These are phyloP conservation scores for Corythaixoides concolor DNA, from an alignment of 2,113 vertebrate genomes.

Conservation along the genomic window DNA sequence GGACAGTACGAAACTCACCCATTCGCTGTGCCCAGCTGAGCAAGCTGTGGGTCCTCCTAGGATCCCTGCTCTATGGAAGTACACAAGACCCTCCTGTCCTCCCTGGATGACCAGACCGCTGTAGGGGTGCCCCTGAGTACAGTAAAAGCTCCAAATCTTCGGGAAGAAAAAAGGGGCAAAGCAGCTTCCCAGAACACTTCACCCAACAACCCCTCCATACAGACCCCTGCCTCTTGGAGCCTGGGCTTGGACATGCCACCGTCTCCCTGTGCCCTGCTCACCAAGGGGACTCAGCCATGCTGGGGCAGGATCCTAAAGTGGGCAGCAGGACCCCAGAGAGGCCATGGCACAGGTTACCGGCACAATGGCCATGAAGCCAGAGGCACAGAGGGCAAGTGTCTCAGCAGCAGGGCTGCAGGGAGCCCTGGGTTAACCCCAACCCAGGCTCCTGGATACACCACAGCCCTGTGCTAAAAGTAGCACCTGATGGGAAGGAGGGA, in stretches of 20 bases:
- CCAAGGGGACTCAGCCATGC: accelerated
- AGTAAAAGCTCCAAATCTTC: not conserved
- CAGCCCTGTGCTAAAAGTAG: conserved; percentile 1
- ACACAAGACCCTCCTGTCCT: not conserved
- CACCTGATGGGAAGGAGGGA: conserved; percentile 44
- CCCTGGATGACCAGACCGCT: not conserved
- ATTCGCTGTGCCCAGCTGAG: not conserved
- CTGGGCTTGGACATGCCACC: accelerated
- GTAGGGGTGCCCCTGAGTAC: not conserved
- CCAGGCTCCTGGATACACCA: not conserved
- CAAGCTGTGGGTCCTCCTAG: not conserved
- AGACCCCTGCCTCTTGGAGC: not conserved
- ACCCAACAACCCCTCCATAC: not conserved
- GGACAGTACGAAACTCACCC: not conserved
- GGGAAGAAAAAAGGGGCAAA: not conserved
- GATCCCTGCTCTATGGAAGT: not conserved
- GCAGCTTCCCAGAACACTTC: not conserved
- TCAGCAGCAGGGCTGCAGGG: not conserved
- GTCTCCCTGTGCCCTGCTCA: not conserved
- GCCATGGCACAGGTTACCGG: accelerated
- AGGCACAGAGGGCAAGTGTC: not conserved
- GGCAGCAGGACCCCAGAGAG: not conserved
- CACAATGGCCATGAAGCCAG: not conserved
- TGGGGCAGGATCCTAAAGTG: not conserved
- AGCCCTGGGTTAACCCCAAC: not conserved